Evolutionary conservation across 92 coral and sea anemone species (phyloP), one percentile per base, ranked within the genome.

Genomic region (Porites evermanni): DNA sequence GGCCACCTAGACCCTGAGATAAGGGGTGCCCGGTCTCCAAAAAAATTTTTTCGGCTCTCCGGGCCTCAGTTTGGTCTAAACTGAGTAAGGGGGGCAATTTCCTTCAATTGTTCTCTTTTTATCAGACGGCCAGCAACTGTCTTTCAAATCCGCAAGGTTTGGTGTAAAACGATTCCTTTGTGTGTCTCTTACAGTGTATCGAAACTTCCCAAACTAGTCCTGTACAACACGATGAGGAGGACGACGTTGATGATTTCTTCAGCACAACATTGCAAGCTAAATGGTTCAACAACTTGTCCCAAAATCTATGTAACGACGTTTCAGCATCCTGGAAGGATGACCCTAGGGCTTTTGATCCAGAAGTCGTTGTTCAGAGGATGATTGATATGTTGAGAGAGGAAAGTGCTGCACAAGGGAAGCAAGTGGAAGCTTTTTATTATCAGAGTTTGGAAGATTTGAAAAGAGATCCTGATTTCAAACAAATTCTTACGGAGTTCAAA

Each of bases 381-480:
- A 54, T 29, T 13, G 66, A 79, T 64, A 6, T 64, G 14, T 38
- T 79, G 70, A 79, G 20, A 79, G 72, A 60, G 21, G 73, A 79
- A 53, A 23, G 53, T 26, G 74, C 23, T 16, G 60, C 26, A 7
- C 18, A 79, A 1, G 64, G 65, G 4, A 38, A 64, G 59, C 17
- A 63, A 7, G 67, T 77, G 38, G 18, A 56, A 10, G 82, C 56
- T 12, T 32, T 47, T 3, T 79, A 9, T 65, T 79, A 61, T 79
- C 58, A 79, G 65, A 19, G 84, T 12, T 60, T 79, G 14, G 84
- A 60, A 23, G 72, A 79, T 5, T 23, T 79, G 72, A 79, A 79
- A 56, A 26, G 9, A 12, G 84, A 79, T 32, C 74, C 84, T 61
- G 84, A 79, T 79, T 79, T 79, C 1, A 38, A 4, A 9, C 64